Percentiles rank a stretch among this genome's conserved stretches.
Evolutionary conservation across 2,113 vertebrate genomes (phyloP).

Genomic region (Balaeniceps rex): DNA sequence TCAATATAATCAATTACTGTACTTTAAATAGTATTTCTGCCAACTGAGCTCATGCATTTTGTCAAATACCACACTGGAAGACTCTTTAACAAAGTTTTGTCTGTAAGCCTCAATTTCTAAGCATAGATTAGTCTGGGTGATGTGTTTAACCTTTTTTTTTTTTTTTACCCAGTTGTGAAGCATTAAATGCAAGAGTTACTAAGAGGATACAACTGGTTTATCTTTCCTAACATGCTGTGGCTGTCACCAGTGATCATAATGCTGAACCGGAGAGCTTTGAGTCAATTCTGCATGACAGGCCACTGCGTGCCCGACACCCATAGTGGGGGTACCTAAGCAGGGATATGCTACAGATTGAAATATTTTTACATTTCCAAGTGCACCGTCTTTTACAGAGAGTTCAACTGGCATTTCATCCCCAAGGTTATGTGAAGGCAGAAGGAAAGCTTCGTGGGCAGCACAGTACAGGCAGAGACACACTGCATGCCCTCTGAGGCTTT

Average conservation of each 20-base stretch:
- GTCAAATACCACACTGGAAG: neutral
- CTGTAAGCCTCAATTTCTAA: neutral
- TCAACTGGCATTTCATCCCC: neutral
- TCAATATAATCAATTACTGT: neutral
- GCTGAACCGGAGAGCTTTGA: neutral
- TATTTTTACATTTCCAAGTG: neutral
- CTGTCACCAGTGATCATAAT: neutral
- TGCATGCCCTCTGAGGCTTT: rapidly evolving
- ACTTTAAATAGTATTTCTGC: neutral
- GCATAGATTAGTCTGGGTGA: neutral
- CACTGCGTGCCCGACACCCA: rapidly evolving
- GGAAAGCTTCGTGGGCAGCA: neutral
- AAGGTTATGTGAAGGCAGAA: neutral
- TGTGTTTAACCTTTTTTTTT: neutral
- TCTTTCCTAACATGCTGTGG: neutral
- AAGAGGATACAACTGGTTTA: neutral
- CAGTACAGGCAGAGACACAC: neutral
- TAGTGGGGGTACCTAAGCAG: neutral
- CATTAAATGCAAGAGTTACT: neutral
- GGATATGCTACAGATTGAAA: neutral
- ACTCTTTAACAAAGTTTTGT: neutral
- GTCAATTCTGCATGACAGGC: neutral
- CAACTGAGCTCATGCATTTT: neutral
- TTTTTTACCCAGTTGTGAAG: neutral
- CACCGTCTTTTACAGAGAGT: neutral